Percentiles rank a stretch among this genome's conserved stretches.
Conservation (phyloP, 2,797 vertebrate genomes). For the Orestias chungarensis region DNA sequence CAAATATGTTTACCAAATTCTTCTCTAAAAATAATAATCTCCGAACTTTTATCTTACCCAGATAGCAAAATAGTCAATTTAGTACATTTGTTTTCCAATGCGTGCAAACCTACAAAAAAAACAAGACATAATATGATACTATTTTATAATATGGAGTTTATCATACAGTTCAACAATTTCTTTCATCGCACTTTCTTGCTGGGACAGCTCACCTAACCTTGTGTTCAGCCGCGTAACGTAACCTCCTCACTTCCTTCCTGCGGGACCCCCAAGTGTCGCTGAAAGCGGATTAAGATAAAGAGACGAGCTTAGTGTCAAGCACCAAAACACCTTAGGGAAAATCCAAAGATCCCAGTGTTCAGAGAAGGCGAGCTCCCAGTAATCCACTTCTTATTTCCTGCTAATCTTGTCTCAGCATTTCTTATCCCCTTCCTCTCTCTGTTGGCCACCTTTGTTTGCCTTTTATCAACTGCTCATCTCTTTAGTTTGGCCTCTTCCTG, state of each 20-base stretch:
- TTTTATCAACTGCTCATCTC: conserved; percentile 59
- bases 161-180: too few relatives aligned
- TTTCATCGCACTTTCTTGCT: conserved; percentile 18
- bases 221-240: conserved; percentile 54
- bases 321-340: conserved; percentile 63
- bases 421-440: conserved; percentile 71
- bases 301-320: conserved; percentile 76
- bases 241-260: conserved; percentile 70
- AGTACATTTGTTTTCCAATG: background rate
- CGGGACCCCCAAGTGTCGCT: conserved; percentile 61
- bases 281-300: conserved; percentile 80
- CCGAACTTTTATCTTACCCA: background rate
- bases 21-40: background rate
- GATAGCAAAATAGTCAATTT: background rate
- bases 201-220: conserved; percentile 20
- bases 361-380: conserved; percentile 70
- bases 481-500: conserved; percentile 62
- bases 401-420: conserved; percentile 78
- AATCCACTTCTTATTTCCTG: conserved; percentile 79
- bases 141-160: too few relatives aligned
- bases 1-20: background rate
- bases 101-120: too few relatives aligned
- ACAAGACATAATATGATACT: too few relatives aligned
- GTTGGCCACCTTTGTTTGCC: conserved; percentile 62
- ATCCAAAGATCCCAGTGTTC: conserved; percentile 74